phyloP scores from a whole-genome alignment of 2,797 vertebrate genomes.

The Phylloscopus collybita region DNA sequence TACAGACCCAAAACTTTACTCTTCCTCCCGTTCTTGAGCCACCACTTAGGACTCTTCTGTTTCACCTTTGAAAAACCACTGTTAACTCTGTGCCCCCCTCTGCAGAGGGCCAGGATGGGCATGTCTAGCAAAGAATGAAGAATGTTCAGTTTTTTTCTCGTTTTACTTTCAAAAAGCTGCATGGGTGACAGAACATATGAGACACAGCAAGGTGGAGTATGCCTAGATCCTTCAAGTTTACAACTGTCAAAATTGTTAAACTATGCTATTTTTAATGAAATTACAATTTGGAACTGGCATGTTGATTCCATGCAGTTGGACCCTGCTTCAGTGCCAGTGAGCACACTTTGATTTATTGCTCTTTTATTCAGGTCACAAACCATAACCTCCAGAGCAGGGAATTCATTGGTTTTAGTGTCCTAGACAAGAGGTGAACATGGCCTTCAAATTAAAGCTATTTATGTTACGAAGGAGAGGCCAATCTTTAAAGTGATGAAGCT shows the following conservation, averaged over 20 bases:
- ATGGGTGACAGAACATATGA: conserved; percentile 22
- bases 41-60: background rate
- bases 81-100: background rate
- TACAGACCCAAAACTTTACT: background rate
- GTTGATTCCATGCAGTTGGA: conserved; percentile 56
- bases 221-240: conserved; percentile 47
- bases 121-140: background rate
- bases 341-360: conserved; percentile 67
- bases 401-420: conserved; percentile 18
- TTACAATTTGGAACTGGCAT: conserved; percentile 48
- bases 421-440: conserved; percentile 1
- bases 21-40: background rate
- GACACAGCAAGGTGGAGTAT: conserved; percentile 6
- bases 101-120: background rate
- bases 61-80: background rate
- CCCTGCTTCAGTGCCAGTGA: conserved; percentile 23
- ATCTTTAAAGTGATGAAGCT: conserved; percentile 12
- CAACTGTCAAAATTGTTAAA: conserved; percentile 56
- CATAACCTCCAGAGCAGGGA: conserved; percentile 42
- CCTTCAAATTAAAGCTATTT: conserved; percentile 52
- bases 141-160: background rate
- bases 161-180: background rate
- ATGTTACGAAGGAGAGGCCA: background rate
- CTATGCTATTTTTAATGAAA: conserved; percentile 57
- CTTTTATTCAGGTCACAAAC: conserved; percentile 61